These are phyloP conservation scores for Noctua comes DNA, from an alignment of 2,888 invertebrate species.

Conservation along the genomic window DNA sequence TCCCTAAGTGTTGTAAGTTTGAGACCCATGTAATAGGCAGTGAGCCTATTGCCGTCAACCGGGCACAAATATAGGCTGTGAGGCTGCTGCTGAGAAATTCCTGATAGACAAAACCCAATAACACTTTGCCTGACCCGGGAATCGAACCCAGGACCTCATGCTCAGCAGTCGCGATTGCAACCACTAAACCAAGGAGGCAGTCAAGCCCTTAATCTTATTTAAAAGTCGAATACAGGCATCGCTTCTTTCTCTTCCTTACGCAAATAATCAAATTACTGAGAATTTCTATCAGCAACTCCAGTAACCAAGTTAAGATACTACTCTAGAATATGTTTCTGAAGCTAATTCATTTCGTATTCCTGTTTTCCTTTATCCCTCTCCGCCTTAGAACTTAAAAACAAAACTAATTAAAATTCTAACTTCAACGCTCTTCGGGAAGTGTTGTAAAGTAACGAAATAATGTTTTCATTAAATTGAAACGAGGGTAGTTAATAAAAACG, in stretches of 20 bases:
- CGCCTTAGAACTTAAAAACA: conserved; percentile 64
- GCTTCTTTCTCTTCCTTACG: not conserved
- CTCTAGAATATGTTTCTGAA: conserved; percentile 46
- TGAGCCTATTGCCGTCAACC: too few relatives aligned
- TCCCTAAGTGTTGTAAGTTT: too few relatives aligned
- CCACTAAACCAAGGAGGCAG: not conserved
- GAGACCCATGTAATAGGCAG: fast-evolving
- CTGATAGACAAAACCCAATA: not conserved
- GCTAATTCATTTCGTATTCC: conserved; percentile 54
- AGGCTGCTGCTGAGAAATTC: not conserved
- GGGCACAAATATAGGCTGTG: too few relatives aligned
- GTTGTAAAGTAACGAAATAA: conserved; percentile 65
- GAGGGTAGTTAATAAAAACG: conserved; percentile 64
- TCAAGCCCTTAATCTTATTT: conserved; percentile 1
- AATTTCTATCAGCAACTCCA: conserved; percentile 28
- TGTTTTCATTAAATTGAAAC: conserved; percentile 62
- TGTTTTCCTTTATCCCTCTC: conserved; percentile 48
- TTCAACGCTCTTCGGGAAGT: conserved; percentile 58
- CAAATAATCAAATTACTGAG: conserved; percentile 34
- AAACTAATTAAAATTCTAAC: conserved; percentile 68
- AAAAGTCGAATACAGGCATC: conserved; percentile 9
- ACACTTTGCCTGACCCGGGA: not conserved
- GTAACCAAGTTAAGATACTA: conserved; percentile 50
- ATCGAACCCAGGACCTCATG: not conserved
- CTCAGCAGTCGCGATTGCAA: not conserved